Evolutionary conservation across 2,888 invertebrate species (phyloP).

Genomic region (Erebia ligea): DNA sequence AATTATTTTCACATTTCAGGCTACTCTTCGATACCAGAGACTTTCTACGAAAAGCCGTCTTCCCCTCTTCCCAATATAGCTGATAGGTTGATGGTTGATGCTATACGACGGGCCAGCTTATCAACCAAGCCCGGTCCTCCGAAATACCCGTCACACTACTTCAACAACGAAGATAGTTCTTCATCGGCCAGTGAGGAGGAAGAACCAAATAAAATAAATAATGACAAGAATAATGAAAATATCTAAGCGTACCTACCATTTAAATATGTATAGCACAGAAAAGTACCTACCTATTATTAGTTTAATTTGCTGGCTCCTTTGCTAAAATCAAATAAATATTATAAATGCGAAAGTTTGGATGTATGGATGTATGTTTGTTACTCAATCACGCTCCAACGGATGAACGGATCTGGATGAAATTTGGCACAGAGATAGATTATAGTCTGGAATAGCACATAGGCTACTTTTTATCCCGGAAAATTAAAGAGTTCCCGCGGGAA

Average conservation of each 20-base stretch:
- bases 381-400: no score
- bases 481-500: no score
- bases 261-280: no score
- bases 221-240: constrained; percentile 38
- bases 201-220: constrained; percentile 39
- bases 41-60: constrained; percentile 49
- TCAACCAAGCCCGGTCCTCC: constrained; percentile 66
- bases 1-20: constrained; percentile 50
- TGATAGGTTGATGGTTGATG: constrained; percentile 72
- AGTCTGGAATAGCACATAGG: no score
- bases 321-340: no score
- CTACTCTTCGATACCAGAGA: constrained; percentile 58
- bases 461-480: no score
- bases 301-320: no score
- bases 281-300: no score
- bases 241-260: constrained; percentile 9
- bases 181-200: constrained; percentile 73
- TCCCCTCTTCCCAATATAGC: constrained; percentile 63
- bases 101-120: constrained; percentile 69
- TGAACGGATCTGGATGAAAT: no score
- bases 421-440: no score
- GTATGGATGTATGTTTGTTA: no score
- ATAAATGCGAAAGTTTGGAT: no score
- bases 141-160: constrained; percentile 73
- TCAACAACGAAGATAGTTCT: constrained; percentile 62